Conservation (phyloP, 2,888 invertebrate species). For the Cryptophagus acutangulus region DNA sequence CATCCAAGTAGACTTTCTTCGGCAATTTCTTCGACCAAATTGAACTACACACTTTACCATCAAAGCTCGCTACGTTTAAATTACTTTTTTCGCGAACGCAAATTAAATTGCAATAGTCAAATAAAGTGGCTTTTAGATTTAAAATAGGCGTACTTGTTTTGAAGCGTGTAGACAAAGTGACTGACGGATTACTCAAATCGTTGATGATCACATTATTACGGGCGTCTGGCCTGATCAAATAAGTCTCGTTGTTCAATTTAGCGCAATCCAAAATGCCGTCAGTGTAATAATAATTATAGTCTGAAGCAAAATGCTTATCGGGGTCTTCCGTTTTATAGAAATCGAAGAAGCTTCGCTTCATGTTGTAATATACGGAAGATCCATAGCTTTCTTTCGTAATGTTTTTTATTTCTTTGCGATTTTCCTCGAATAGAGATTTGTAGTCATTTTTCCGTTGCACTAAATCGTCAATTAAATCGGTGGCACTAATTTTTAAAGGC, state of each 20-base stretch:
- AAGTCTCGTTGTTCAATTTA: conserved; percentile 16
- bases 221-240: conserved; percentile 22
- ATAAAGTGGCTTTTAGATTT: conserved; percentile 16
- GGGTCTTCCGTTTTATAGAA: conserved; percentile 24
- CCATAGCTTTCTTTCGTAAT: conserved; percentile 11
- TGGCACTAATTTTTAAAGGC: conserved; percentile 16
- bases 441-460: conserved; percentile 19
- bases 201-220: conserved; percentile 20
- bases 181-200: conserved; percentile 10
- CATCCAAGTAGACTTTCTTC: too few relatives aligned
- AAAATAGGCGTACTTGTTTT: conserved; percentile 15
- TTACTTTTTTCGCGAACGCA: too few relatives aligned
- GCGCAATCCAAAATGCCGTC: conserved; percentile 26
- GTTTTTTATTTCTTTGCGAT: conserved; percentile 13
- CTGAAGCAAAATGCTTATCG: conserved; percentile 19
- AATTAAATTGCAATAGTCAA: too few relatives aligned
- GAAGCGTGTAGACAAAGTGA: conserved; percentile 11
- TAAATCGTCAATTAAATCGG: conserved; percentile 12
- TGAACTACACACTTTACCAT: too few relatives aligned
- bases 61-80: too few relatives aligned
- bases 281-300: conserved; percentile 27
- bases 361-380: too few relatives aligned
- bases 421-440: too few relatives aligned
- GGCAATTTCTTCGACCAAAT: too few relatives aligned
- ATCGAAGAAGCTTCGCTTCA: conserved; percentile 23